Percentiles rank a stretch among this genome's conserved stretches.
These are phyloP conservation scores for Platichthys flesus DNA, from an alignment of 2,113 vertebrate species.

Conservation along the genomic window DNA sequence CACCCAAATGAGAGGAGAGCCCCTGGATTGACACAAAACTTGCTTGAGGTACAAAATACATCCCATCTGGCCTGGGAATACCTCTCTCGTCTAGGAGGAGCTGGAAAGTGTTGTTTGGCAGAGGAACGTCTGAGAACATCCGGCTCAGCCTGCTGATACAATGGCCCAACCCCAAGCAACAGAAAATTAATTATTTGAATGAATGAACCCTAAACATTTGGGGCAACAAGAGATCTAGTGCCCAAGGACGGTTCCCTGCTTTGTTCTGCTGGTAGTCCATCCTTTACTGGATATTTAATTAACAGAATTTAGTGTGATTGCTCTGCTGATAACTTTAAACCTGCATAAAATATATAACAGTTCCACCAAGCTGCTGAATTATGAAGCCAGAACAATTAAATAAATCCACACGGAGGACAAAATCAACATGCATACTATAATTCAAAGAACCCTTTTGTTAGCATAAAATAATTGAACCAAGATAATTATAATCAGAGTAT, in stretches of 20 bases:
- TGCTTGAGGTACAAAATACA: not conserved
- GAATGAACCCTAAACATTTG: not conserved
- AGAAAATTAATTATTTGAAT: not conserved
- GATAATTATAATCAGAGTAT: slow-evolving; percentile 9
- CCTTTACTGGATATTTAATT: not conserved
- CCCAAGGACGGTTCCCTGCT: not conserved
- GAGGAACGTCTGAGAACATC: not conserved
- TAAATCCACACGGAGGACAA: slow-evolving; percentile 13
- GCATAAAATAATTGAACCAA: not conserved
- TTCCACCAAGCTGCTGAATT: slow-evolving; percentile 1
- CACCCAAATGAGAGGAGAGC: not conserved
- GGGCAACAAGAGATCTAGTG: not conserved
- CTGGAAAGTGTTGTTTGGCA: not conserved
- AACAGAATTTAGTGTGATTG: not conserved
- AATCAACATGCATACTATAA: slow-evolving; percentile 6
- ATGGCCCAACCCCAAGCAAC: not conserved
- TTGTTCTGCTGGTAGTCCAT: not conserved
- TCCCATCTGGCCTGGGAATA: not conserved
- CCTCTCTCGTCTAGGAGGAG: not conserved
- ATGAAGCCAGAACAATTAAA: slow-evolving; percentile 6
- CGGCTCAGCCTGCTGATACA: not conserved
- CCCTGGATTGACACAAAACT: not conserved
- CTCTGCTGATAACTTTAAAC: not conserved
- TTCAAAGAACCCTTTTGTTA: slow-evolving; percentile 11
- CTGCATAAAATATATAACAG: slow-evolving; percentile 1